Evolutionary conservation across 2,888 invertebrate species (phyloP).

Genomic region (Xestia ashworthii): DNA sequence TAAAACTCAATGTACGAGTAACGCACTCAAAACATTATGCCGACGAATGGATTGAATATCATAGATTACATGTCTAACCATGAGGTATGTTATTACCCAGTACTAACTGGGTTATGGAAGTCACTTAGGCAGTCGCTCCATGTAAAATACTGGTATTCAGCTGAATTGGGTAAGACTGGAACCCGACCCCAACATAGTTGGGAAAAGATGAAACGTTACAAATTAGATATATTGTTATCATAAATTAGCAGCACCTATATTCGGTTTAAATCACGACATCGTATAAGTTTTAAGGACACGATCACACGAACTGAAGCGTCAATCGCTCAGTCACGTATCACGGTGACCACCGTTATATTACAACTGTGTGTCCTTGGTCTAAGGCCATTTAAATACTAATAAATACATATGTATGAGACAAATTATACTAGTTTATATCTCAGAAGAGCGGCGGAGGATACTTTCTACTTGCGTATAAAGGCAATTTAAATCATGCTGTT

Average conservation of each 20-base stretch:
- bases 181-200: no score
- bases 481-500: not conserved
- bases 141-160: not conserved
- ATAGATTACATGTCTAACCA: no score
- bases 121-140: no score
- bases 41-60: no score
- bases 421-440: not conserved
- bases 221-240: conserved; percentile 29
- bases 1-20: no score
- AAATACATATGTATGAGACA: conserved; percentile 22
- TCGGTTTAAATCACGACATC: conserved; percentile 16
- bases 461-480: not conserved
- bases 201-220: not conserved
- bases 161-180: not conserved
- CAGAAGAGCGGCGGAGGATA: not conserved
- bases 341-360: conserved; percentile 52
- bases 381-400: conserved; percentile 49
- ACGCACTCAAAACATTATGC: no score
- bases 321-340: conserved; percentile 55
- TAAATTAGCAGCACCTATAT: conserved; percentile 10
- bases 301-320: conserved; percentile 28
- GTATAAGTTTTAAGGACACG: conserved; percentile 18
- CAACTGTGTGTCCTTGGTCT: conserved; percentile 46
- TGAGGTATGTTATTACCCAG: no score
- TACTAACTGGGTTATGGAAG: no score